Percentiles rank a stretch among this genome's conserved stretches.
These are phyloP conservation scores for Rhodeus uyekii DNA, from an alignment of 2,797 vertebrate genomes.

Conservation along the genomic window DNA sequence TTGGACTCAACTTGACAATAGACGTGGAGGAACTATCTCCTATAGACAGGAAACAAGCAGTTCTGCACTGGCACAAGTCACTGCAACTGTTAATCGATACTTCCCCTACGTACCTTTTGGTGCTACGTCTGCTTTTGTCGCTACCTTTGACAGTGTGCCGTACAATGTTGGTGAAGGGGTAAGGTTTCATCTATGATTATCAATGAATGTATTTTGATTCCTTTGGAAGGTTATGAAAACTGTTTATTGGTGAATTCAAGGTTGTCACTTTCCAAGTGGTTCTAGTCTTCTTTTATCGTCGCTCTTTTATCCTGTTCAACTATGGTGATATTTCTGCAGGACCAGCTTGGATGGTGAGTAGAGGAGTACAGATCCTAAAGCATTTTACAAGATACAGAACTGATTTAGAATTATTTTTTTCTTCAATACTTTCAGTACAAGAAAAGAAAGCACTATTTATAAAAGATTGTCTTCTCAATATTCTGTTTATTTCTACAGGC, in stretches of 20 bases:
- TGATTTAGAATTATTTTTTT: no score
- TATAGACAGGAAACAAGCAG: conserved; percentile 27
- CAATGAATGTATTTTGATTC: not conserved
- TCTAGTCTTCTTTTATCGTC: not conserved
- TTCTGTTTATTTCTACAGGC: no score
- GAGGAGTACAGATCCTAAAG: no score
- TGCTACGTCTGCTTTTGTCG: conserved; percentile 33
- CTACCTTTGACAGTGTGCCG: conserved; percentile 26
- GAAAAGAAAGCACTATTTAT: no score
- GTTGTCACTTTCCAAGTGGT: no score
- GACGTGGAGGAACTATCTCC: not conserved
- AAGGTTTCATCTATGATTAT: not conserved
- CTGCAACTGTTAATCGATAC: not conserved
- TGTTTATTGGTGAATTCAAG: no score
- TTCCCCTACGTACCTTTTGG: not conserved
- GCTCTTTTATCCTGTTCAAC: conserved; percentile 10
- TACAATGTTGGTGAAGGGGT: not conserved
- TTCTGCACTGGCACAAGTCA: not conserved
- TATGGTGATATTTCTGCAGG: not conserved
- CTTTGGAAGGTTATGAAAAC: no score
- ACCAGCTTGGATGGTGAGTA: not conserved
- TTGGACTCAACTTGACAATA: conserved; percentile 39
- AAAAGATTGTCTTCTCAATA: no score
- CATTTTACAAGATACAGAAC: no score
- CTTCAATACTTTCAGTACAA: no score